These are phyloP conservation scores for Clepsis dumicolana DNA, from an alignment of 2,888 invertebrate species.

Conservation along the genomic window DNA sequence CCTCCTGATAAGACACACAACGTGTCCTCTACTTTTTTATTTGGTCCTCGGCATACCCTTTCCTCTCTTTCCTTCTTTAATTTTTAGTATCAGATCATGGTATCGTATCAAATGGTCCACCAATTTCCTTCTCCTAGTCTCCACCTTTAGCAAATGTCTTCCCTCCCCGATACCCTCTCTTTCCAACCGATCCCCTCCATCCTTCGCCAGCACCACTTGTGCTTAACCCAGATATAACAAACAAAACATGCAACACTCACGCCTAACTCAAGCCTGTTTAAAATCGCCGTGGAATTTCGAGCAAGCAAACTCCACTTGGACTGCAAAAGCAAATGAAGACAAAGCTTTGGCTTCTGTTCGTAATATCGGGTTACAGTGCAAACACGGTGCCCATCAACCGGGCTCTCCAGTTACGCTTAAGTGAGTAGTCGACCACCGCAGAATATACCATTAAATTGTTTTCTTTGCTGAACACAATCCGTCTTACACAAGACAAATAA, in stretches of 20 bases:
- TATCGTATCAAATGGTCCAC: no score
- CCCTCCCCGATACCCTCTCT: no score
- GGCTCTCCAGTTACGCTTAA: constrained; percentile 77
- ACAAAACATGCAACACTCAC: not conserved
- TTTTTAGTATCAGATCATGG: no score
- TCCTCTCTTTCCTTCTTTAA: no score
- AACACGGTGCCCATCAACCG: constrained; percentile 78
- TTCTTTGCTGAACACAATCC: constrained; percentile 74
- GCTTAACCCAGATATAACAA: not conserved
- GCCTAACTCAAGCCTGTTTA: not conserved
- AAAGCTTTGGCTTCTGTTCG: constrained; percentile 73
- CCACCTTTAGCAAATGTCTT: no score
- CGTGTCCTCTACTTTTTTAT: no score
- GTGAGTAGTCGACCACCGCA: constrained; percentile 80
- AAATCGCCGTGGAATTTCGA: not conserved
- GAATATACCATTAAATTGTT: constrained; percentile 81
- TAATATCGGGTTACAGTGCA: constrained; percentile 74
- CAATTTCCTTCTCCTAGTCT: no score
- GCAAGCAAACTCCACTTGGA: constrained; percentile 55
- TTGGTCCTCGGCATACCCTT: no score
- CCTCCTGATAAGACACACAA: no score
- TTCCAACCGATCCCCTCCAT: no score
- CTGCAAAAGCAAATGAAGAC: constrained; percentile 60
- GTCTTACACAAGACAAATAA: constrained; percentile 64
- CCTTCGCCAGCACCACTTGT: no score